Percentiles rank a stretch among this genome's conserved stretches.
Evolutionary conservation across 2,113 vertebrate species (phyloP).

Genomic region (Sardina pilchardus): DNA sequence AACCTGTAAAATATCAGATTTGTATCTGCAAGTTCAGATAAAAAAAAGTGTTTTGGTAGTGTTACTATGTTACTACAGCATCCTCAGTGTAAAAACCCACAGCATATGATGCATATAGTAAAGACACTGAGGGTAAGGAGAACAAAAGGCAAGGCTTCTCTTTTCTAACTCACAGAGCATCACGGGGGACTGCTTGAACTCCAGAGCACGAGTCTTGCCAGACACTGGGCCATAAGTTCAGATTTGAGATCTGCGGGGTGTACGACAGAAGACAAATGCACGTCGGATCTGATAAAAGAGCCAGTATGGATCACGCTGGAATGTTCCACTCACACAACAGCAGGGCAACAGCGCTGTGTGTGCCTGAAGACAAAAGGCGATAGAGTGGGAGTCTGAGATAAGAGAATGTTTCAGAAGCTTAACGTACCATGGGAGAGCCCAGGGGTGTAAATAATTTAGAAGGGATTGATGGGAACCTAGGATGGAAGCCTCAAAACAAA

Average conservation of each 20-base stretch:
- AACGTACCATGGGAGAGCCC: not conserved
- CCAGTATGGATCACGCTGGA: not conserved
- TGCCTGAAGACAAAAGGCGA: not conserved
- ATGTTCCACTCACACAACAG: not conserved
- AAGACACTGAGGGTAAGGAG: not conserved
- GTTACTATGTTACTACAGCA: not conserved
- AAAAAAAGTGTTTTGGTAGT: not conserved
- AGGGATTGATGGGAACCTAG: not conserved
- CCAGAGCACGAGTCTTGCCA: not conserved
- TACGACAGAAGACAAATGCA: not conserved
- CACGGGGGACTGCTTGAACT: not conserved
- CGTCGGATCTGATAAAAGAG: not conserved
- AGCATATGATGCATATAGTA: not conserved
- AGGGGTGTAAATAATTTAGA: not conserved
- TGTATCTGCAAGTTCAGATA: not conserved
- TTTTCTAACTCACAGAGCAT: too few relatives aligned
- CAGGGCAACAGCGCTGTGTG: not conserved
- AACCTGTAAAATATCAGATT: not conserved
- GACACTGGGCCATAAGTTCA: too few relatives aligned
- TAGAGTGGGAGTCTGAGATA: not conserved
- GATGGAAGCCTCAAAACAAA: too few relatives aligned
- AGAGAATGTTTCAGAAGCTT: not conserved
- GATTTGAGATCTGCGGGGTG: not conserved
- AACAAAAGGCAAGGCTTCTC: not conserved
- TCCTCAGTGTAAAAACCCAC: not conserved